phyloP scores from a whole-genome alignment of 2,797 vertebrate species.

The Botia almorhae region DNA sequence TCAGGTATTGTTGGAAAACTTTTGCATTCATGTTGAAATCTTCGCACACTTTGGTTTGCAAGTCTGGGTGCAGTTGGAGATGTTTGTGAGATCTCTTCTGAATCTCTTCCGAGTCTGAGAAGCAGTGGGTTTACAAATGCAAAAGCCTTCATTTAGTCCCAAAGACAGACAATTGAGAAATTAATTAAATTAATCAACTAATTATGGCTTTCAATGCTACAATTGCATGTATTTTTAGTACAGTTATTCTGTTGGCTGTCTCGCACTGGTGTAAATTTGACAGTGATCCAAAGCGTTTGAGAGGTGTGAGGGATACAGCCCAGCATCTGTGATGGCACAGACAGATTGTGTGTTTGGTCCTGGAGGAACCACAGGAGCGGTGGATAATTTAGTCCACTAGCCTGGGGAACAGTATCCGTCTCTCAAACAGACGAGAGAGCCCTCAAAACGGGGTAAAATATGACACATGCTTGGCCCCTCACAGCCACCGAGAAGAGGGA shows the following conservation, averaged over 20 bases:
- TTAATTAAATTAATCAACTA: too few relatives aligned
- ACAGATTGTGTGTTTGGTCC: slow-evolving; percentile 45
- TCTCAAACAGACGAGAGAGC: slow-evolving; percentile 16
- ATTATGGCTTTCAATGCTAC: background rate
- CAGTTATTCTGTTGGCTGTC: slow-evolving; percentile 1
- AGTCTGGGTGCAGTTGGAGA: too few relatives aligned
- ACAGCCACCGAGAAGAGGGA: background rate
- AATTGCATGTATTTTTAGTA: slow-evolving; percentile 1
- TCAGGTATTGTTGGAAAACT: too few relatives aligned
- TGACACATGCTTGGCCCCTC: slow-evolving; percentile 15
- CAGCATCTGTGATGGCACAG: background rate
- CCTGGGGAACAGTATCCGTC: slow-evolving; percentile 23
- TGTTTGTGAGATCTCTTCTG: too few relatives aligned
- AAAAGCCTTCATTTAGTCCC: background rate
- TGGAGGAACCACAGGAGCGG: slow-evolving; percentile 31
- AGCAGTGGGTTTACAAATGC: too few relatives aligned
- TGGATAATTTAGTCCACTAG: slow-evolving; percentile 26
- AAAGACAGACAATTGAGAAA: too few relatives aligned
- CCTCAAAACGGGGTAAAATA: background rate
- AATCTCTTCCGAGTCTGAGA: too few relatives aligned
- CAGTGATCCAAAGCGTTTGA: slow-evolving; percentile 4
- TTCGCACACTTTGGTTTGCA: too few relatives aligned
- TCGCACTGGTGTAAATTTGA: slow-evolving; percentile 51
- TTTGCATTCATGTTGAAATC: too few relatives aligned
- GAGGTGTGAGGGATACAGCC: slow-evolving; percentile 17